Evolutionary conservation across 2,113 vertebrate genomes (phyloP).

Genomic region (Morone saxatilis): DNA sequence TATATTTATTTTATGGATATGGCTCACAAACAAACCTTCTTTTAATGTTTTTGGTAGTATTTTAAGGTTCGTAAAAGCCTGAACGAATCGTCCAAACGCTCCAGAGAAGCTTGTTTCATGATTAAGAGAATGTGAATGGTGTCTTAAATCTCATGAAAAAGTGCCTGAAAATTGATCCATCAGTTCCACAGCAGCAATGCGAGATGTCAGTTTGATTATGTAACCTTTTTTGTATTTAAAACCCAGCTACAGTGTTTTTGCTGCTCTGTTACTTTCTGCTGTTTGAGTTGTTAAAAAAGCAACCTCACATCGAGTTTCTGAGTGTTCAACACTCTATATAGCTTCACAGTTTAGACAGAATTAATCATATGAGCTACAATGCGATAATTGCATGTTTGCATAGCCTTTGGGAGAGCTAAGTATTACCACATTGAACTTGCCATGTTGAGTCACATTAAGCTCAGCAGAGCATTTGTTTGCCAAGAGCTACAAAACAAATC

Average conservation of each 20-base stretch:
- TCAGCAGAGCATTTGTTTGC: slow-evolving; percentile 48
- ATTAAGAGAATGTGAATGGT: background rate
- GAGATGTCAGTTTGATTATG: slow-evolving; percentile 12
- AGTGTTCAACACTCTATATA: background rate
- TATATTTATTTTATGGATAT: slow-evolving; percentile 26
- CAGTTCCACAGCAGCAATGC: background rate
- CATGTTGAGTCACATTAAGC: slow-evolving; percentile 57
- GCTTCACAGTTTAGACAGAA: slow-evolving; percentile 28
- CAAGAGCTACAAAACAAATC: slow-evolving; percentile 62
- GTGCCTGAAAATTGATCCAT: slow-evolving; percentile 10
- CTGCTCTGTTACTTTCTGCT: background rate
- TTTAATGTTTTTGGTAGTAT: slow-evolving; percentile 9
- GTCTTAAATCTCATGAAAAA: slow-evolving; percentile 27
- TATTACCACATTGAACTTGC: slow-evolving; percentile 49
- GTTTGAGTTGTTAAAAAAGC: background rate
- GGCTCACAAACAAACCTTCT: slow-evolving; percentile 26
- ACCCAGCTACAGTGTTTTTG: background rate
- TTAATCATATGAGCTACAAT: slow-evolving; percentile 27
- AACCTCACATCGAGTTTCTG: background rate
- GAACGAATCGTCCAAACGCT: background rate
- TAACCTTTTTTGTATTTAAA: slow-evolving; percentile 11
- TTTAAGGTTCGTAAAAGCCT: slow-evolving; percentile 13
- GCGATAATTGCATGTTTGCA: slow-evolving; percentile 56
- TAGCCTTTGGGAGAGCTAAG: slow-evolving; percentile 47
- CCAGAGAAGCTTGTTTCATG: slow-evolving; percentile 8